Base-by-base conservation (phyloP, 2,797 vertebrate species). In the Neoniphon sammara region DNA sequence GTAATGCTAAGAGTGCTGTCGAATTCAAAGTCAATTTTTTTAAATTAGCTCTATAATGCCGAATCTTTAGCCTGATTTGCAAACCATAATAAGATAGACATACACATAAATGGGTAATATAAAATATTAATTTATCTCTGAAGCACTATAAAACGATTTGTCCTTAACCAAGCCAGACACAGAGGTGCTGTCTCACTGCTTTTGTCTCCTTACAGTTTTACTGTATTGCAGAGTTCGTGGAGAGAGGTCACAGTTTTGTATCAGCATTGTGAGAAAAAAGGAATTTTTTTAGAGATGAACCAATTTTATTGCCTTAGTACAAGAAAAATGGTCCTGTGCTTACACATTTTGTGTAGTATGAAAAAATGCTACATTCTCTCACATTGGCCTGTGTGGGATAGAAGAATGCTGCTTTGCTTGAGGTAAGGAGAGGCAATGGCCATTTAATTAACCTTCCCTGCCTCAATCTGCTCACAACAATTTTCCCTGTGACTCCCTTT, bases 381-480 rank as follows among this genome's bases (percentile, higher is more conserved):
- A 80, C 76, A 74, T 58, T 85, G 82, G 90, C 84, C 89, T 84
- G 83, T 89, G 85, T 89, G 77, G 75, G 68, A 83, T 70, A 81
- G 89, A 93, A 91, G 86, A 93, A 93, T 93, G 90, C 83, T 80
- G 89, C 89, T 88, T 92, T 89, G 91, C 92, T 93, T 65, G 83
- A 87, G 90, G 92, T 91, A 92, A 93, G 86, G 86, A 93, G 89
- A 90, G 76, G 91, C 88, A 93, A 91, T 91, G 85, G 89, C 85
- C 88, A 90, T 92, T 94, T 94, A 95, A 94, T 95, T 95, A 94
- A 94, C 94, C 93, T 94, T 87, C 87, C 88, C 86, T 87, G 92
- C 91, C 87, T 92, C 89, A 92, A 88, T 93, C 92, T 92, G 91
- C 91, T 91, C 90, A 81, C 89, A 91, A 93, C 92, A 92, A 88